Conservation (phyloP, 2,113 vertebrate species). For the Donacobius atricapilla region DNA sequence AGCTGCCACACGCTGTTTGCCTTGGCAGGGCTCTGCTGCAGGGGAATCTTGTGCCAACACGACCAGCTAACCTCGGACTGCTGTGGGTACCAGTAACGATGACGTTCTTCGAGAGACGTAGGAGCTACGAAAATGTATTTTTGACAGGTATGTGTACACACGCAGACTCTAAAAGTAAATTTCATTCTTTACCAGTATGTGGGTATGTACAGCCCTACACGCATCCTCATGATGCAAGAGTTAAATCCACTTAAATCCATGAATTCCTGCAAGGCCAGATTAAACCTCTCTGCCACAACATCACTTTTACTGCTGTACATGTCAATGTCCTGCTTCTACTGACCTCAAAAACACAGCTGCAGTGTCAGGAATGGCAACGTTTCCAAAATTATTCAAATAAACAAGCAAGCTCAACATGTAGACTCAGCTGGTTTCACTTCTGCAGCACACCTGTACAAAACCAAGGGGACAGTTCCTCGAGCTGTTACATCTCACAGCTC, state of each 20-base stretch:
- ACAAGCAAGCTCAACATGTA: background rate
- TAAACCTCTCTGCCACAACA: slow-evolving; percentile 32
- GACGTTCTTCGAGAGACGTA: background rate
- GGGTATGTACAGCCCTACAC: background rate
- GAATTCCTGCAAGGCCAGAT: slow-evolving; percentile 33
- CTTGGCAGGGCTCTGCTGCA: background rate
- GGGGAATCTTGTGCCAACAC: background rate
- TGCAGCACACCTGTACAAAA: slow-evolving; percentile 43
- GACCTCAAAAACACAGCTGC: slow-evolving; percentile 51
- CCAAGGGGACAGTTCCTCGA: background rate
- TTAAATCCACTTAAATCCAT: background rate
- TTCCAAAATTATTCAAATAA: slow-evolving; percentile 24
- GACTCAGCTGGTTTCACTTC: slow-evolving; percentile 44
- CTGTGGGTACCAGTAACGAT: background rate
- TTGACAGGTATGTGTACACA: background rate
- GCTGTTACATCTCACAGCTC: slow-evolving; percentile 24
- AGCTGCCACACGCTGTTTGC: background rate
- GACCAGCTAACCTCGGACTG: background rate
- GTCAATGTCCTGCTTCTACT: background rate
- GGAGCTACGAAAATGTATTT: background rate
- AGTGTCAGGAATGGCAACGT: background rate
- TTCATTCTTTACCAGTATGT: background rate
- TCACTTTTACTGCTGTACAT: background rate
- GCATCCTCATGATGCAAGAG: background rate
- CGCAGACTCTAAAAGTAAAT: background rate